A percentile compares a stretch with the other conserved stretches of the same genome.
Conservation (phyloP, 2,888 invertebrate species). For the Folsomia manolachei region DNA sequence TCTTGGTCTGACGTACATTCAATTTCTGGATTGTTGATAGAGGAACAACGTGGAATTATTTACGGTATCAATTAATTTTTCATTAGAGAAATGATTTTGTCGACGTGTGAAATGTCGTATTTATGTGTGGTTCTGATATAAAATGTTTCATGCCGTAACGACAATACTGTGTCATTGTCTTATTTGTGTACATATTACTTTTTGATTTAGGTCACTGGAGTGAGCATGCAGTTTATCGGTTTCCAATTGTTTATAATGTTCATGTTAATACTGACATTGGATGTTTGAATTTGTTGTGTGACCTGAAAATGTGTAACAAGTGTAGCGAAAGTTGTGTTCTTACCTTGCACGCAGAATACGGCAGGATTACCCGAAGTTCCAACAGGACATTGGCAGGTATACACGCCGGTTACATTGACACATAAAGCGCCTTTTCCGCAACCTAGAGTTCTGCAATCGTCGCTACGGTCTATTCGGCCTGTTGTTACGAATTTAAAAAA, state of each 20-base stretch:
- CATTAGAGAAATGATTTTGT: no score
- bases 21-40: conserved; percentile 59
- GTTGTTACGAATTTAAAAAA: not conserved
- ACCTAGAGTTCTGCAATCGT: conserved; percentile 68
- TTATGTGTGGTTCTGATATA: not conserved
- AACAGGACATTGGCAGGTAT: conserved; percentile 75
- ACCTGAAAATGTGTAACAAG: not conserved
- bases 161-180: not conserved
- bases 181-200: not conserved
- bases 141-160: not conserved
- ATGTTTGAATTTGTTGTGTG: not conserved
- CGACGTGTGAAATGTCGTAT: not conserved
- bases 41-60: conserved; percentile 9
- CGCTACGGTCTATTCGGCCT: conserved; percentile 9
- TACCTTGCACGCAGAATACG: conserved; percentile 68
- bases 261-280: no score
- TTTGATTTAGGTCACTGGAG: not conserved
- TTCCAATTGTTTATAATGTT: no score
- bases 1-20: conserved; percentile 87
- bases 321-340: conserved; percentile 42
- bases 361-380: conserved; percentile 69
- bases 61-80: not conserved
- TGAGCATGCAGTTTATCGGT: not conserved
- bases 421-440: conserved; percentile 84
- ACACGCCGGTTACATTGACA: conserved; percentile 77